Evolutionary conservation across 2,113 vertebrate species (phyloP).

Genomic region (Mastomys coucha): DNA sequence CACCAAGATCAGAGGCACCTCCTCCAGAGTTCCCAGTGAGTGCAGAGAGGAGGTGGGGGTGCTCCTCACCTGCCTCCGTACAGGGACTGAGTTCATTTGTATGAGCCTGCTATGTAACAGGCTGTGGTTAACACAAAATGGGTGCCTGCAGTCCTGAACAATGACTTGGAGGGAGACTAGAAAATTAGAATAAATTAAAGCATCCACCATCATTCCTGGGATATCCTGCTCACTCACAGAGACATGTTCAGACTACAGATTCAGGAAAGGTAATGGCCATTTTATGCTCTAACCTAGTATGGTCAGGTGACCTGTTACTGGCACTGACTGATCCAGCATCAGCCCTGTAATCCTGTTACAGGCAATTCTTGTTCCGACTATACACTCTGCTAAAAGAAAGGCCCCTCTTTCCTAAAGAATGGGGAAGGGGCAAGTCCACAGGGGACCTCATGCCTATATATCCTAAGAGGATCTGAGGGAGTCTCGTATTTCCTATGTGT

Average conservation of each 20-base stretch:
- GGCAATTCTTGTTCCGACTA: background rate
- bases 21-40: background rate
- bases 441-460: no score
- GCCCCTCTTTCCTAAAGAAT: background rate
- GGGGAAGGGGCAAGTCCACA: background rate
- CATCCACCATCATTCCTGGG: background rate
- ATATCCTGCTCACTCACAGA: fast-evolving
- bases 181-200: background rate
- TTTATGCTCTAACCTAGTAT: background rate
- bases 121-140: background rate
- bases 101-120: background rate
- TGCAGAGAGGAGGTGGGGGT: fast-evolving
- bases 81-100: background rate
- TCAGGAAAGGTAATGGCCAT: fast-evolving
- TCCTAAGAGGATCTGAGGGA: background rate
- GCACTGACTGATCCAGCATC: background rate
- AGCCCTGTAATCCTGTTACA: background rate
- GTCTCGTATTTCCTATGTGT: fast-evolving
- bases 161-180: background rate
- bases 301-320: fast-evolving
- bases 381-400: background rate
- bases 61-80: background rate
- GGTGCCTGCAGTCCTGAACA: background rate
- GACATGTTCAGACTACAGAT: background rate
- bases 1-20: background rate